Base-by-base conservation (phyloP, 2,888 invertebrate genomes). In the Flexamia atlantica region DNA sequence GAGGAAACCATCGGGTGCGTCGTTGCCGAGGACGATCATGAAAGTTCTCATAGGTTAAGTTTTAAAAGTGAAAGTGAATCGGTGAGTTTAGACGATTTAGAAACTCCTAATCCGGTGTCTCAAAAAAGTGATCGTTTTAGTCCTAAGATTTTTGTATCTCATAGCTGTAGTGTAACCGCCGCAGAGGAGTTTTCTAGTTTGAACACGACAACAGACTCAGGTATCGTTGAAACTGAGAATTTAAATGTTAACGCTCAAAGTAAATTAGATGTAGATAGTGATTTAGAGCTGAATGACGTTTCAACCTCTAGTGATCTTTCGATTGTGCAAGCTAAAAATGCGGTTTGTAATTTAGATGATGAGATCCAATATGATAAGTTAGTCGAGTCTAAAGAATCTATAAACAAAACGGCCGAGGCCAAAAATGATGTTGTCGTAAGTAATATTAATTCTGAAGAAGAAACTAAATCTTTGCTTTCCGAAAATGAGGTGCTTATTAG, bases 31-130 rank as follows among this genome's bases (percentile, higher is more conserved):
- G 60, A 74, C 68, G 50, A 53, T 40, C 72, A 53, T 36, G 74
- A 83, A 17, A 28, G 72, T 79, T 74, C 84, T 81, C 40, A 64
- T 50, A 42, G 60, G 42, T 64, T 80, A 79, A 79, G 81, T 76
- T 76, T 74, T 79, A 42, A 36, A 79, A 32, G 12, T 64, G 30
- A 79, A 68, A 57, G 57, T 72, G 53, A 76, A 79, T 32, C 74
- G 10, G 28, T 28, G 32, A 68, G 90, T 88, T 88, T 28, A 64
- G 28, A 28, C 9, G 14, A 14, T 64, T 64, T 64, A 64, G 64
- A 64, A 64, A 9, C 12, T 10, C 28, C 25, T 14, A 64, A 64
- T 14, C 64, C 64, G 14, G 64, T 64, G 64, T 64, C 64, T 89
- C 87, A 90, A 23, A 32, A 32, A 76, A 76, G 76, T 76, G 76